These are phyloP conservation scores for Loxodonta africana DNA, from an alignment of 2,113 vertebrate species.

Conservation along the genomic window DNA sequence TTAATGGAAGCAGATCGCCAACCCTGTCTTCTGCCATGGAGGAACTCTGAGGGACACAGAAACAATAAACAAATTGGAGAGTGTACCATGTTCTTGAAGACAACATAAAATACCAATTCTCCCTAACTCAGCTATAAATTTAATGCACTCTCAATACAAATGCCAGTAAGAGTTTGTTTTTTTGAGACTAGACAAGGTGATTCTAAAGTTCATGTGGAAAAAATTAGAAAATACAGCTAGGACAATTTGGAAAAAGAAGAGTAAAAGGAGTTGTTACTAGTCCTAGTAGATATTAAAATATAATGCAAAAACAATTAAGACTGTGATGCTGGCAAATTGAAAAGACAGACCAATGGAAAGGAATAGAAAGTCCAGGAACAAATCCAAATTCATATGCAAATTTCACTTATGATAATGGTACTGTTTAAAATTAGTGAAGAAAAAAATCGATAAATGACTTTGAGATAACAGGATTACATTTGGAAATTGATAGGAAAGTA, in stretches of 20 bases:
- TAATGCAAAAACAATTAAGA: neutral
- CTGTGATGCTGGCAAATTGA: neutral
- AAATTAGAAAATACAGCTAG: slow-evolving; percentile 16
- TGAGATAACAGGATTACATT: neutral
- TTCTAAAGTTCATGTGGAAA: slow-evolving; percentile 5
- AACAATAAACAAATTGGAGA: neutral
- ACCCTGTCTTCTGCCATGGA: neutral
- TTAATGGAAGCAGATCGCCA: neutral
- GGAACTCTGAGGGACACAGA: neutral
- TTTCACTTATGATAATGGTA: neutral
- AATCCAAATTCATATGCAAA: neutral
- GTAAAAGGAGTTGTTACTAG: neutral
- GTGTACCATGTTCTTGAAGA: neutral
- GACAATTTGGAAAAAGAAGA: neutral
- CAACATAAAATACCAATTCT: neutral
- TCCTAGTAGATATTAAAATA: neutral
- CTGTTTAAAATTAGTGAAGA: neutral
- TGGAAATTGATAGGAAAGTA: slow-evolving; percentile 12
- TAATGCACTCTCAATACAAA: neutral
- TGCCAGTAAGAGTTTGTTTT: neutral
- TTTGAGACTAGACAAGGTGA: neutral
- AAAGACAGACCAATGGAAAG: neutral
- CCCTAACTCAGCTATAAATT: neutral
- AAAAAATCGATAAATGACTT: neutral
- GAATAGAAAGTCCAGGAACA: neutral